These are phyloP conservation scores for Callyntrura sp. DNA, from an alignment of 2,888 invertebrate genomes.

Conservation along the genomic window DNA sequence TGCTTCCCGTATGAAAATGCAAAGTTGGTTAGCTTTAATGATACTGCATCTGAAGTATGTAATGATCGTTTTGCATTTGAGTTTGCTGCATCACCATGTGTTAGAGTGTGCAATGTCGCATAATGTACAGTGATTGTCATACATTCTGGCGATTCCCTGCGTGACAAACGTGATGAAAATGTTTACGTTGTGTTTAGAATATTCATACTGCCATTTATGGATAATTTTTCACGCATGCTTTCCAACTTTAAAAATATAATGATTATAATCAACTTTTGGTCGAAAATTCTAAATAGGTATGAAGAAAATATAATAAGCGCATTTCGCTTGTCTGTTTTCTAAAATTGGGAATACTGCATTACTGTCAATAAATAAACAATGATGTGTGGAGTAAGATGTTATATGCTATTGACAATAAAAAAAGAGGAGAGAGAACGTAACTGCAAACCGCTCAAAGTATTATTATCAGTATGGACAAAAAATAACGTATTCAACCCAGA, in stretches of 20 bases:
- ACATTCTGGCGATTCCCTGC: too few species aligned
- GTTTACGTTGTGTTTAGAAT: slow-evolving; percentile 8
- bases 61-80: slow-evolving; percentile 11
- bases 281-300: slow-evolving; percentile 46
- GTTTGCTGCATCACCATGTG: not conserved
- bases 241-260: not conserved
- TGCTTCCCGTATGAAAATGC: not conserved
- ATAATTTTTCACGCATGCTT: slow-evolving; percentile 58
- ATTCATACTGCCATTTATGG: slow-evolving; percentile 32
- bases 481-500: not conserved
- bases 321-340: slow-evolving; percentile 49
- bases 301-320: slow-evolving; percentile 8
- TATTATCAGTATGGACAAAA: not conserved
- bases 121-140: too few species aligned
- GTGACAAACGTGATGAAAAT: not conserved
- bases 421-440: not conserved
- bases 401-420: not conserved
- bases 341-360: slow-evolving; percentile 2
- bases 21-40: not conserved
- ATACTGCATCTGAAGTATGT: too few species aligned
- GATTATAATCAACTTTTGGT: slow-evolving; percentile 21
- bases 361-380: not conserved
- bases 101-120: not conserved
- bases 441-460: not conserved
- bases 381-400: too few species aligned